Evolutionary conservation across 2,113 vertebrate species (phyloP).

Genomic region (Smithornis capensis): DNA sequence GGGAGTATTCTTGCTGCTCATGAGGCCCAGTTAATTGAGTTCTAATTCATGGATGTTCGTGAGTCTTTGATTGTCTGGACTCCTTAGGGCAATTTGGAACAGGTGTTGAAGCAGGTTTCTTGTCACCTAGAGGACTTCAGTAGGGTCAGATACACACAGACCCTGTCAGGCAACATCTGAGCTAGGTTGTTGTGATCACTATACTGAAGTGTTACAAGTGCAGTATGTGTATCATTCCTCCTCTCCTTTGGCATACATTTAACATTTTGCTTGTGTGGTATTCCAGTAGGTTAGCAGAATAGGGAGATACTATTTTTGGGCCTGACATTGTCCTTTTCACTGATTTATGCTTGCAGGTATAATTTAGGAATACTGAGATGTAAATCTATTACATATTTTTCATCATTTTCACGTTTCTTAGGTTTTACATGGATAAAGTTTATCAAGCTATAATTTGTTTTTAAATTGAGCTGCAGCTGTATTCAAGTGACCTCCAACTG

Average conservation of each 20-base stretch:
- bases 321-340: background rate
- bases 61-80: background rate
- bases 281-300: background rate
- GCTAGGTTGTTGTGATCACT: background rate
- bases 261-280: background rate
- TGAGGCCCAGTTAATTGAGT: background rate
- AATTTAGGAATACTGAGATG: background rate
- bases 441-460: background rate
- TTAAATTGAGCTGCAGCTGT: background rate
- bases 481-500: background rate
- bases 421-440: background rate
- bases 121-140: background rate
- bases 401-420: background rate
- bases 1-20: background rate
- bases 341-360: background rate
- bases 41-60: background rate
- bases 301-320: background rate
- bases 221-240: background rate
- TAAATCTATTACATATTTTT: background rate
- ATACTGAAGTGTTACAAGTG: background rate
- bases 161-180: background rate
- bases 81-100: background rate
- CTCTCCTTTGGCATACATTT: rapidly evolving
- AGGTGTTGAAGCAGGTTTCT: background rate
- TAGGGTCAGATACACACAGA: background rate